These are phyloP conservation scores for Amblyopsis rosae DNA, from an alignment of 2,113 vertebrate genomes.

Conservation along the genomic window DNA sequence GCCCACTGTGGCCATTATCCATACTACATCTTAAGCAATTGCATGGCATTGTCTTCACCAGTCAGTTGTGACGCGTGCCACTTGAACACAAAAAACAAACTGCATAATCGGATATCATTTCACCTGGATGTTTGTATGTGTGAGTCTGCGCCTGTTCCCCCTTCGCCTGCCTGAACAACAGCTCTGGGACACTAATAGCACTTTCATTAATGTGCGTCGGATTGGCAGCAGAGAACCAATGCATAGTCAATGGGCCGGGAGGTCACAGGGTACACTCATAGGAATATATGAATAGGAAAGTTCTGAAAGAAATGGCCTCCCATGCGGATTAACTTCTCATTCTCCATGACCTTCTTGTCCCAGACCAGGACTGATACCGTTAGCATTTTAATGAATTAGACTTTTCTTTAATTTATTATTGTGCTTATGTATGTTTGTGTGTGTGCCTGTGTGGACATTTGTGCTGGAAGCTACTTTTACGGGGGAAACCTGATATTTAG, in stretches of 20 bases:
- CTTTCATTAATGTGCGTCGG: slow-evolving; percentile 28
- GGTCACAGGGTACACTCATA: slow-evolving; percentile 29
- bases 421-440: slow-evolving; percentile 9
- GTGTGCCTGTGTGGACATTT: not conserved
- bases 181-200: not conserved
- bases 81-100: no score
- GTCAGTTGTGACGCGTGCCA: no score
- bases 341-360: slow-evolving; percentile 32
- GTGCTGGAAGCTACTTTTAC: not conserved
- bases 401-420: not conserved
- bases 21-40: no score
- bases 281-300: slow-evolving; percentile 52
- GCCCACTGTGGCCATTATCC: no score
- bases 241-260: slow-evolving; percentile 32
- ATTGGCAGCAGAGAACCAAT: slow-evolving; percentile 11
- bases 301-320: slow-evolving; percentile 1
- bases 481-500: no score
- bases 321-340: slow-evolving; percentile 10
- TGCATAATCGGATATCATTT: not conserved
- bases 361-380: slow-evolving; percentile 5
- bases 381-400: slow-evolving; percentile 4
- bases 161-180: not conserved
- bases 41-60: no score
- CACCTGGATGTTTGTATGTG: not conserved
- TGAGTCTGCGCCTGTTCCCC: slow-evolving; percentile 8